A percentile compares a stretch with the other conserved stretches of the same genome.
Evolutionary conservation across 1,140 invertebrate species (phyloP).

Genomic region (Aphis gossypii): DNA sequence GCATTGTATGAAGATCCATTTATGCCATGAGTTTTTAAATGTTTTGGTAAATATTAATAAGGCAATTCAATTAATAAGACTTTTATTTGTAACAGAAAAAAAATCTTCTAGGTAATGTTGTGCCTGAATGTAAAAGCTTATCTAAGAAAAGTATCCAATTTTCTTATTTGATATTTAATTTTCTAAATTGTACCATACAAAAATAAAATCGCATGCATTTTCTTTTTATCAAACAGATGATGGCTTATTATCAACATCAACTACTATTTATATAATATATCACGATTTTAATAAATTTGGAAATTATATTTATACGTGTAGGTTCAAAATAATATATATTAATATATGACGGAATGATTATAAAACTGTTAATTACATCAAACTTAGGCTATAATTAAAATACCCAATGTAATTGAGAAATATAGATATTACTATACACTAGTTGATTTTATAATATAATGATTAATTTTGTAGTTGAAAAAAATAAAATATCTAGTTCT

Average conservation of each 20-base stretch:
- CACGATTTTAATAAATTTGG: background rate
- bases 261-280: background rate
- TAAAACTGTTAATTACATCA: no score
- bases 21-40: background rate
- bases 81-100: background rate
- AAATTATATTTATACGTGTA: background rate
- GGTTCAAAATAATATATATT: background rate
- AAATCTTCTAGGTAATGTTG: background rate
- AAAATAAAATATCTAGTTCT: no score
- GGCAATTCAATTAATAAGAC: conserved; percentile 16
- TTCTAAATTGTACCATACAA: background rate
- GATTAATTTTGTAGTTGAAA: no score
- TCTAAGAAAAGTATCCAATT: background rate
- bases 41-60: background rate
- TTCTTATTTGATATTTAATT: background rate
- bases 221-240: background rate
- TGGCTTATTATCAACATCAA: background rate
- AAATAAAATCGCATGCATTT: background rate
- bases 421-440: no score
- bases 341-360: background rate
- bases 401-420: no score
- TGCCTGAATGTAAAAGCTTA: background rate
- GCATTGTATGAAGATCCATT: background rate
- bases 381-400: no score
- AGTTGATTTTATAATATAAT: no score